Conservation (phyloP, 2,113 vertebrate genomes). For the Pterocles orientalis region DNA sequence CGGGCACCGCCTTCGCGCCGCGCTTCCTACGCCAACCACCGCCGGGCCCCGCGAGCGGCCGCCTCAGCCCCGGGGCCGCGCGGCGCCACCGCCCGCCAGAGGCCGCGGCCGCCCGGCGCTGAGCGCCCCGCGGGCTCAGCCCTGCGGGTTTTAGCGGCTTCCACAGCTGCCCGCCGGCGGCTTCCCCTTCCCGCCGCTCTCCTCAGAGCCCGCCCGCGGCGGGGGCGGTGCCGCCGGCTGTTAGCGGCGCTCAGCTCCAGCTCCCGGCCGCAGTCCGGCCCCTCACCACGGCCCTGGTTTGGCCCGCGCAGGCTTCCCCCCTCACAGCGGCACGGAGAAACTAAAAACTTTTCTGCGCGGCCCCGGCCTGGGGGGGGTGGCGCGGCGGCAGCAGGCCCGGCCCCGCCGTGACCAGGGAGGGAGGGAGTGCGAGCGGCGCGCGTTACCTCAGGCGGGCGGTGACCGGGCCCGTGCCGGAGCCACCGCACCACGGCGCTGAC, state of each 20-base stretch:
- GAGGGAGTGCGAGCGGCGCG: background rate
- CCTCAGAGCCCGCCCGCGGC: background rate
- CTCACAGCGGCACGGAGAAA: background rate
- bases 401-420: background rate
- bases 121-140: background rate
- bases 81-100: background rate
- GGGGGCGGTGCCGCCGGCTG: background rate
- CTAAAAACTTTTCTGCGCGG: background rate
- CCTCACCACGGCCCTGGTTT: background rate
- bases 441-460: constrained; percentile 64
- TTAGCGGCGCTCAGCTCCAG: background rate
- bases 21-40: background rate
- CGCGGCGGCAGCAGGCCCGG: background rate
- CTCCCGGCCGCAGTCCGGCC: background rate
- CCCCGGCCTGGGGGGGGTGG: background rate
- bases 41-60: too few species aligned
- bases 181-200: background rate
- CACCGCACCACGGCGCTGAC: constrained; percentile 77
- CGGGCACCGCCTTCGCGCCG: background rate
- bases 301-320: background rate
- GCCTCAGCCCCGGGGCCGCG: background rate
- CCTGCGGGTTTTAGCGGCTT: too few species aligned
- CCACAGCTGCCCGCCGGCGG: background rate
- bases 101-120: background rate
- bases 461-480: constrained; percentile 71